Evolutionary conservation across 2,888 invertebrate genomes (phyloP), one percentile per base, ranked within the genome.

Genomic region (Aleiodes leptofemur): DNA sequence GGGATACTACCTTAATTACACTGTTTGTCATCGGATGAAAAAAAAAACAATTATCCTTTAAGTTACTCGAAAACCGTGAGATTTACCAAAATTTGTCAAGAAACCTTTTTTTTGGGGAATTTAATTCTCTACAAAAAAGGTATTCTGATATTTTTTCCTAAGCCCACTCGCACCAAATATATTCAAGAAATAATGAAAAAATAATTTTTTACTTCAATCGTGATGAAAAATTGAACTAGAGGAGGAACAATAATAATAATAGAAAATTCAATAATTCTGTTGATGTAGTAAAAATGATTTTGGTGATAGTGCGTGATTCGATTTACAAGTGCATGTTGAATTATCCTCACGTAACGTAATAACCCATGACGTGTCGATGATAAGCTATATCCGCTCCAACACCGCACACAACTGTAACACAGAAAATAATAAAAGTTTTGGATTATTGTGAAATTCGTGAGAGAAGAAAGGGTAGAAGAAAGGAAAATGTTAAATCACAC

Each of bases 361-460:
- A 88, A 81, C 93, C 93, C 80, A 93, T 91, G 83, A 88, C 88
- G 87, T 92, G 92, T 76, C 91, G 91, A 84, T 93, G 93, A 83
- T 91, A 91, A 73, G 91, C 91, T 82, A 93, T 91, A 89, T 93
- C 93, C 43, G 92, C 92, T 51, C 93, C 93, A 77, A 93, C 93
- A 79, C 93, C 93, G 85, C 92, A 92, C 85, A 93, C 90, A 81
- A 93, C 93, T 93, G 91, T 43, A 88, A 90, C 81, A 84, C 76
- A 84, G 81, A 74, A 57, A 59, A 79, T 64, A 74, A 72, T 72
- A 31, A 66, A 70, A 69, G 64, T 48, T 29, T 59, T 64, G 9
- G 9, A 7, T 43, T 48, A 43, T 23, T 23, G 7, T 23, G 48
- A 48, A 16, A 16, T 64, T 38, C 0, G 5, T 55, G 55, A 5